These are phyloP conservation scores for Tarsius wallacei DNA, from an alignment of 2,797 vertebrate genomes.

Conservation along the genomic window DNA sequence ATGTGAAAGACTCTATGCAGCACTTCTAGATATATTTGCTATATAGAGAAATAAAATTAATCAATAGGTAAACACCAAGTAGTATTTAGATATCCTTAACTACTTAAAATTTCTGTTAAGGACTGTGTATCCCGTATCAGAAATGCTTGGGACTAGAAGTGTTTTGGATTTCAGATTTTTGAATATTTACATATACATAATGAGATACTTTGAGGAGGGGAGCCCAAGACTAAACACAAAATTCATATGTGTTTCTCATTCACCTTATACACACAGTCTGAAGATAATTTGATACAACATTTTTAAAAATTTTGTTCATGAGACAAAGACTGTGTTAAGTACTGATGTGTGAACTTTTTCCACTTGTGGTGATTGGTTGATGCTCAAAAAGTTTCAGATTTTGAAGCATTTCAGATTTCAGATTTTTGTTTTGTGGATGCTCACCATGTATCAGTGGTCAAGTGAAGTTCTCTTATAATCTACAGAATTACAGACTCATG, in stretches of 20 bases:
- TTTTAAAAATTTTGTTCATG: not conserved
- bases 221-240: not conserved
- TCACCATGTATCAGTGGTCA: constrained; percentile 61
- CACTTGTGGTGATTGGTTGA: not conserved
- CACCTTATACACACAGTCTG: not conserved
- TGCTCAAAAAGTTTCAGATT: not conserved
- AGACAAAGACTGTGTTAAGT: not conserved
- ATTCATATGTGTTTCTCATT: not conserved
- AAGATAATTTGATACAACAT: not conserved
- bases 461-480: constrained; percentile 68
- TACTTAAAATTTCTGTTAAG: constrained; percentile 79
- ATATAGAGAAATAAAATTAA: constrained; percentile 85
- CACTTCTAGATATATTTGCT: constrained; percentile 77
- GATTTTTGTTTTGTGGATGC: not conserved
- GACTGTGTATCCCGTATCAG: not conserved
- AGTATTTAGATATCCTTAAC: constrained; percentile 82
- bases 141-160: not conserved
- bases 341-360: not conserved
- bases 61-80: constrained; percentile 84
- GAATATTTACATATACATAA: not conserved
- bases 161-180: not conserved
- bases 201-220: not conserved
- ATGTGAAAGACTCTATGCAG: constrained; percentile 82
- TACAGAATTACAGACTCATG: constrained; percentile 66
- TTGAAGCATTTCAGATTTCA: not conserved